Evolutionary conservation across 35 echinoderm and acorn worm genomes (phyloP), one percentile per base, ranked within the genome.

Genomic region (Amphiura filiformis): DNA sequence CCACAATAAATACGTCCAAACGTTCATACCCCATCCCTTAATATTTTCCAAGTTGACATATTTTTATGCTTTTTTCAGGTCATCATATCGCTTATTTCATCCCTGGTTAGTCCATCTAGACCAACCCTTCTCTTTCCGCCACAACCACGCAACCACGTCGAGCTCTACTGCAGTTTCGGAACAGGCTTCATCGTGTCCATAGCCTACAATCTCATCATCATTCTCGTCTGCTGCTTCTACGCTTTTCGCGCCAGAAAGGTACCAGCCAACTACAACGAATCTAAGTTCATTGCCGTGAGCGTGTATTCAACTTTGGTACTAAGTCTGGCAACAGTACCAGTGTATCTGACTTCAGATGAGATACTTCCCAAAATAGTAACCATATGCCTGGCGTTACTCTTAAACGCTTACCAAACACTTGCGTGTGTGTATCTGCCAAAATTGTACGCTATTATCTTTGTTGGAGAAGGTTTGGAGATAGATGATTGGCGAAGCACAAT

Each of bases 221-320:
- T 95, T 14, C 1, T 82, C 11, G 35, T 86, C 0, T 92, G 90
- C 76, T 91, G 89, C 38, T 91, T 83, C 40, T 91, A 78, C 75
- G 94, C 90, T 4, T 89, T 95, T 39, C 57, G 39, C 7, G 79
- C 94, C 14, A 80, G 94, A 13, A 77, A 84, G 30, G 85, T 95
- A 12, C 94, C 94, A 1, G 86, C 81, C 22, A 95, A 95, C 75
- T 95, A 95, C 64, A 92, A 92, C 42, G 89, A 95, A 36, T 84
- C 94, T 0, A 81, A 82, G 75, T 95, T 95, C 65, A 92, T 95
- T 33, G 90, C 90, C 0, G 88, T 92, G 18, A 80, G 86, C 75
- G 86, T 92, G 0, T 95, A 92, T 64, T 89, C 86, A 20, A 86
- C 94, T 36, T 26, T 92, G 4, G 78, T 95, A 0, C 75, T 95